A percentile compares a stretch with the other conserved stretches of the same genome.
These are phyloP conservation scores for Acyrthosiphon pisum DNA, from an alignment of 1,140 invertebrate genomes.

Conservation along the genomic window DNA sequence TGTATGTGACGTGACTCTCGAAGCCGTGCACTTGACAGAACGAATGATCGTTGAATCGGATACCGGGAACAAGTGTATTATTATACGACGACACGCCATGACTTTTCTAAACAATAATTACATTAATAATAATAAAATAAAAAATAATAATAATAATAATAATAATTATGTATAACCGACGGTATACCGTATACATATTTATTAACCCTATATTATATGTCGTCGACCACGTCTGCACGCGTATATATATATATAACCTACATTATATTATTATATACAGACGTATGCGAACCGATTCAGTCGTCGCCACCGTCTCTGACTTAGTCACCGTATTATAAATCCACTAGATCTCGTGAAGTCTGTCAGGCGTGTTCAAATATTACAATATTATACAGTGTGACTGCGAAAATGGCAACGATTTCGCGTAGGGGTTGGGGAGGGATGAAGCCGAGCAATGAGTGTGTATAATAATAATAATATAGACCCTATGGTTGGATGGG, in stretches of 20 bases:
- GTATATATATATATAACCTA: neutral
- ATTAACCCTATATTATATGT: too few relatives aligned
- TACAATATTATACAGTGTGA: conserved; percentile 1
- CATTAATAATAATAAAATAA: too few relatives aligned
- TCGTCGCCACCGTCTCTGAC: too few relatives aligned
- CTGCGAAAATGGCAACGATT: neutral
- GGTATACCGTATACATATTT: too few relatives aligned
- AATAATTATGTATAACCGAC: too few relatives aligned
- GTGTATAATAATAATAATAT: neutral
- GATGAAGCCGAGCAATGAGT: neutral
- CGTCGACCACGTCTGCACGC: neutral
- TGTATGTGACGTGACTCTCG: neutral
- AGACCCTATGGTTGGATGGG: too few relatives aligned
- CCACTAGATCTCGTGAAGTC: neutral
- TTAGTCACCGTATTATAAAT: neutral
- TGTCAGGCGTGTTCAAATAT: neutral
- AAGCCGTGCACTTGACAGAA: neutral
- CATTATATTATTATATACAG: too few relatives aligned
- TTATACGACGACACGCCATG: too few relatives aligned
- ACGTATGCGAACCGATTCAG: neutral
- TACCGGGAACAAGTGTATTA: neutral
- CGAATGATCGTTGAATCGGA: neutral
- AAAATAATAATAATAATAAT: too few relatives aligned
- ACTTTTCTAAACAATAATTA: too few relatives aligned
- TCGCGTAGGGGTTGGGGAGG: neutral